phyloP scores from a whole-genome alignment of 2,888 invertebrate species.

The Timema podura region DNA sequence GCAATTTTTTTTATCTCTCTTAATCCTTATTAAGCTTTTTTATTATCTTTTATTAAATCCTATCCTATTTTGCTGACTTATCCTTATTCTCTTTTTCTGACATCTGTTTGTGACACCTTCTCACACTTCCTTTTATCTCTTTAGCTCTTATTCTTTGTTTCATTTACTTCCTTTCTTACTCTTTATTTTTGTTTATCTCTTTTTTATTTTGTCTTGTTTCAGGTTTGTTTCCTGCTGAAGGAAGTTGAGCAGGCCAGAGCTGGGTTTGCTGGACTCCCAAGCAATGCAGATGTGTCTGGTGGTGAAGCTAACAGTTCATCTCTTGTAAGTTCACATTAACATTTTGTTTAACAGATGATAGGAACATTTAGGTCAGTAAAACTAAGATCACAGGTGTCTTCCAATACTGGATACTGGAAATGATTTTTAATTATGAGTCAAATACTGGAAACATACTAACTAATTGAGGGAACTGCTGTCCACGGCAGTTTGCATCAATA shows the following conservation, averaged over 20 bases:
- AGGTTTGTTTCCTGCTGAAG: slow-evolving; percentile 68
- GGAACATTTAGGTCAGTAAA: too few species aligned
- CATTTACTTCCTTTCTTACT: not conserved
- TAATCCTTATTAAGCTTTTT: not conserved
- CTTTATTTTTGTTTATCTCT: not conserved
- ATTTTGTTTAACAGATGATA: not conserved
- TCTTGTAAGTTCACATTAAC: not conserved
- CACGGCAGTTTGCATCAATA: too few species aligned
- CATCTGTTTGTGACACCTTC: not conserved
- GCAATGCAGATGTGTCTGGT: slow-evolving; percentile 12
- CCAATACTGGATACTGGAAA: too few species aligned
- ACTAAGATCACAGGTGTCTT: too few species aligned
- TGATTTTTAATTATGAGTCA: too few species aligned
- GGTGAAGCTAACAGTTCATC: slow-evolving; percentile 19
- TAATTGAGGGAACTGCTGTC: too few species aligned
- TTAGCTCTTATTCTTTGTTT: not conserved
- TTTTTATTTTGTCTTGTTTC: slow-evolving; percentile 29
- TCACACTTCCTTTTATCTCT: not conserved
- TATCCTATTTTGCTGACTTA: not conserved
- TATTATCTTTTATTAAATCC: not conserved
- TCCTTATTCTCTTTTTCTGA: not conserved
- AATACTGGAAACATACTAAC: too few species aligned
- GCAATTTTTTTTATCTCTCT: too few species aligned
- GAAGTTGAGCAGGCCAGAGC: slow-evolving; percentile 80
- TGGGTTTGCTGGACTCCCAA: slow-evolving; percentile 42